Base-by-base conservation (phyloP, 1,140 invertebrate genomes). In the Forficula auricularia region DNA sequence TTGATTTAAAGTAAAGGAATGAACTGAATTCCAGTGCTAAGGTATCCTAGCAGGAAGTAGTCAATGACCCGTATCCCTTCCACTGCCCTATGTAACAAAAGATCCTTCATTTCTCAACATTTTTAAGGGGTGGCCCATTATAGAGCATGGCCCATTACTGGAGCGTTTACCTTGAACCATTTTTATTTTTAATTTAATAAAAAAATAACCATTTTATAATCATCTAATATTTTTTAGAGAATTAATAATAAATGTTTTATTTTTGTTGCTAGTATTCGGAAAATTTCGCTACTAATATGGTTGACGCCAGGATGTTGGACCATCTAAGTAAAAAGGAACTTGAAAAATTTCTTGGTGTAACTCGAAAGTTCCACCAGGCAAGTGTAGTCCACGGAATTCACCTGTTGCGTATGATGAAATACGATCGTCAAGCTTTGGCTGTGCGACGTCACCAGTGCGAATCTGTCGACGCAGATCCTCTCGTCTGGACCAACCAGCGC, bases 401-500 rank as follows among this genome's bases (percentile, higher is more conserved):
- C 65, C 66, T 95, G 45, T 68, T 95, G 43, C 71, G 86, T 45
- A 83, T 90, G 64, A 75, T 92, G 59, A 86, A 86, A 56, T 95
- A 90, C 55, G 88, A 95, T 64, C 72, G 85, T 62, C 82, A 88
- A 83, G 80, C 84, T 33, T 65, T 94, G 42, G 79, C 82, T 15
- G 79, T 92, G 45, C 68, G 88, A 50, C 71, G 88, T 50, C 76
- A 84, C 56, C 82, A 88, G 55, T 87, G 83, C 56, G 86, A 91
- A 56, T 77, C 75, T 51, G 74, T 82, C 32, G 82, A 90, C 56
- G 77, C 77, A 14, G 87, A 95, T 68, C 86, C 87, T 31, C 64
- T 95, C 40, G 87, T 94, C 15, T 95, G 89, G 89, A 92, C 87
- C 46, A 92, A 91, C 67, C 79, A 89, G 53, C 73, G 87, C 54